Percentiles rank a stretch among this genome's conserved stretches.
Evolutionary conservation across 2,113 vertebrate genomes (phyloP).

Genomic region (Ophthalmolycus amberensis): DNA sequence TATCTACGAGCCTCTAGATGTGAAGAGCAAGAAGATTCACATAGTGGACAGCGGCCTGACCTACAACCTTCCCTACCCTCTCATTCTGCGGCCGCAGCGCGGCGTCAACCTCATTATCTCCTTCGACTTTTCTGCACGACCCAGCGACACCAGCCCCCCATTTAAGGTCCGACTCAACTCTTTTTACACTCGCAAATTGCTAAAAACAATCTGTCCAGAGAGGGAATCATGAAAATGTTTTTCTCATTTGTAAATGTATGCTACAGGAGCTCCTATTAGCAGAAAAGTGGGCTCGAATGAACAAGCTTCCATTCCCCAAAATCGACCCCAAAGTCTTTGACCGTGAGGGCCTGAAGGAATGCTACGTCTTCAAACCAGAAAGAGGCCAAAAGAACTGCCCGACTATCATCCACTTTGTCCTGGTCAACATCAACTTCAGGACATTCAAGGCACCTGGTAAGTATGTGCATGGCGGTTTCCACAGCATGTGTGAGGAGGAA

Average conservation of each 20-base stretch:
- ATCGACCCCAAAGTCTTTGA: conserved; percentile 98
- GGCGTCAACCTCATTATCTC: conserved; percentile 95
- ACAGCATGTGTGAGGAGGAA: conserved; percentile 22
- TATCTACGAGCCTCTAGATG: conserved; percentile 96
- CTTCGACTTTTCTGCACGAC: conserved; percentile 96
- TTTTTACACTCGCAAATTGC: not conserved
- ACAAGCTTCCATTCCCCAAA: conserved; percentile 97
- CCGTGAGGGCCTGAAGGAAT: conserved; percentile 96
- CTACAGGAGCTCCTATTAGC: conserved; percentile 94
- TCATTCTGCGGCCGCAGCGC: conserved; percentile 92
- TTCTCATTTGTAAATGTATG: not conserved
- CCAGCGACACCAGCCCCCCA: conserved; percentile 95
- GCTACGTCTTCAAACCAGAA: conserved; percentile 96
- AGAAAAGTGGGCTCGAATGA: conserved; percentile 99
- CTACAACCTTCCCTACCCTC: conserved; percentile 94
- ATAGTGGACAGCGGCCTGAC: conserved; percentile 97
- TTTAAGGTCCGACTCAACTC: conserved; percentile 88
- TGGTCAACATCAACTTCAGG: conserved; percentile 97
- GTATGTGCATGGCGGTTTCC: conserved; percentile 33
- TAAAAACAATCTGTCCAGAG: not conserved
- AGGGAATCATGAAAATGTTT: not conserved
- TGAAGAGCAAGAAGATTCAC: conserved; percentile 99
- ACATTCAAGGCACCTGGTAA: conserved; percentile 94
- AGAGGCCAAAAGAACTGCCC: conserved; percentile 93
- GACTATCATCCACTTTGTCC: conserved; percentile 95